These are phyloP conservation scores for Sarcophaga bullata DNA, from an alignment of 1,140 invertebrate genomes.

Conservation along the genomic window DNA sequence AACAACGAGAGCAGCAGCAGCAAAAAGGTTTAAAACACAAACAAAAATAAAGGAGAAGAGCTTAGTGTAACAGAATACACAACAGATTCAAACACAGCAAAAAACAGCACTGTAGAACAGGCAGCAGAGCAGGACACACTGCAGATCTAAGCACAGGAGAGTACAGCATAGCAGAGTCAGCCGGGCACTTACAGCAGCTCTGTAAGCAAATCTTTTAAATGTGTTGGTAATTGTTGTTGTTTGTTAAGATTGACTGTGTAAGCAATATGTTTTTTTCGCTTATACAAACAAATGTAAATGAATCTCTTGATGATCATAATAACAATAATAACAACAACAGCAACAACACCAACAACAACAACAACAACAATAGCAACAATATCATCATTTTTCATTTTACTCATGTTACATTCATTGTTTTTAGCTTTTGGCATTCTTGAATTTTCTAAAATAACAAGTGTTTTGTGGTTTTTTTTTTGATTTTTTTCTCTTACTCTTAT, in stretches of 20 bases:
- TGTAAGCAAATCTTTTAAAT: background rate
- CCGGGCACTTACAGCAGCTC: no score
- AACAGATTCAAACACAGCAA: no score
- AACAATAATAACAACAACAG: background rate
- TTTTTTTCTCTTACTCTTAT: background rate
- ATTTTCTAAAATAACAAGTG: background rate
- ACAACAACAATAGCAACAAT: no score
- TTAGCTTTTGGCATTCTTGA: background rate
- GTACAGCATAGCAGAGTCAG: no score
- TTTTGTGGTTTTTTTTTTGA: background rate
- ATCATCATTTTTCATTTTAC: no score
- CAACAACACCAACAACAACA: no score
- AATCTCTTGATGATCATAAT: background rate
- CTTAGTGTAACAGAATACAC: no score
- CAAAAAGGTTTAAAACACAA: background rate
- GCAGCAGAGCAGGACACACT: background rate
- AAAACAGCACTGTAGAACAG: background rate
- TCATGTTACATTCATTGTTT: background rate
- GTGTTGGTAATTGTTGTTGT: background rate
- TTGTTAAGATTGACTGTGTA: background rate
- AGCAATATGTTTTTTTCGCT: background rate
- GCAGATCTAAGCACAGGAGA: no score
- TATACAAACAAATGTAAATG: background rate
- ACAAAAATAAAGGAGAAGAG: no score
- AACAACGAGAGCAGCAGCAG: background rate